A percentile compares a stretch with the other conserved stretches of the same genome.
Evolutionary conservation across 2,797 vertebrate genomes (phyloP).

Genomic region (Yasuhikotakia modesta): DNA sequence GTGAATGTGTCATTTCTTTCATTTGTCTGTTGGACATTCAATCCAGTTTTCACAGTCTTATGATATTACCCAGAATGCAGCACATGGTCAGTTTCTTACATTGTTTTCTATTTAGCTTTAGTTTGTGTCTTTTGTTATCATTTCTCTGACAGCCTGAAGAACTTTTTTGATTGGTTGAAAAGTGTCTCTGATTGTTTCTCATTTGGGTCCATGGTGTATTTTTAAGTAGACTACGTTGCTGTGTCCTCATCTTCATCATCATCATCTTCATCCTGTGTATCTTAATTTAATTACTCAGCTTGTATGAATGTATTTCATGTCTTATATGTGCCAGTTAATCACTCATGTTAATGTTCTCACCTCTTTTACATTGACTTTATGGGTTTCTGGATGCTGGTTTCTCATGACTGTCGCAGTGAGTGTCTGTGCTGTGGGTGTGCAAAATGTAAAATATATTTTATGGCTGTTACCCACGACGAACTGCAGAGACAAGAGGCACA

Average conservation of each 20-base stretch:
- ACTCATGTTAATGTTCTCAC: not conserved
- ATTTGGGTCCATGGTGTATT: not conserved
- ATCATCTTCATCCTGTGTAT: not conserved
- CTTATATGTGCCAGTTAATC: no score
- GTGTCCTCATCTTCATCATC: not conserved
- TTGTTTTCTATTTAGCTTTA: slow-evolving; percentile 15
- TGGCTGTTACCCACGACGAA: slow-evolving; percentile 65
- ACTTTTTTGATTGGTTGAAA: slow-evolving; percentile 44
- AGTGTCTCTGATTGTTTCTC: not conserved
- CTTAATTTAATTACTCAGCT: not conserved
- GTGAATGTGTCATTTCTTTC: slow-evolving; percentile 68
- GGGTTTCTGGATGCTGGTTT: no score
- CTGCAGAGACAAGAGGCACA: no score
- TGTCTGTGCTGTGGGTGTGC: slow-evolving; percentile 65
- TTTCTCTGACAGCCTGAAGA: slow-evolving; percentile 23
- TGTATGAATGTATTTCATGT: not conserved
- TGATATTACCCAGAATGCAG: slow-evolving; percentile 82
- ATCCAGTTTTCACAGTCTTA: slow-evolving; percentile 83
- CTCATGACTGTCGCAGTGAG: slow-evolving; percentile 26
- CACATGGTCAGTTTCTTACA: slow-evolving; percentile 78
- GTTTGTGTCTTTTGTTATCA: not conserved
- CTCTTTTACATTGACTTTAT: no score
- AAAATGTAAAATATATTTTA: slow-evolving; percentile 82
- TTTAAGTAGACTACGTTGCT: not conserved
- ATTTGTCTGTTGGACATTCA: slow-evolving; percentile 86